Percentiles rank a stretch among this genome's conserved stretches.
Conservation (phyloP, 2,113 vertebrate genomes). For the Charadrius vociferus region DNA sequence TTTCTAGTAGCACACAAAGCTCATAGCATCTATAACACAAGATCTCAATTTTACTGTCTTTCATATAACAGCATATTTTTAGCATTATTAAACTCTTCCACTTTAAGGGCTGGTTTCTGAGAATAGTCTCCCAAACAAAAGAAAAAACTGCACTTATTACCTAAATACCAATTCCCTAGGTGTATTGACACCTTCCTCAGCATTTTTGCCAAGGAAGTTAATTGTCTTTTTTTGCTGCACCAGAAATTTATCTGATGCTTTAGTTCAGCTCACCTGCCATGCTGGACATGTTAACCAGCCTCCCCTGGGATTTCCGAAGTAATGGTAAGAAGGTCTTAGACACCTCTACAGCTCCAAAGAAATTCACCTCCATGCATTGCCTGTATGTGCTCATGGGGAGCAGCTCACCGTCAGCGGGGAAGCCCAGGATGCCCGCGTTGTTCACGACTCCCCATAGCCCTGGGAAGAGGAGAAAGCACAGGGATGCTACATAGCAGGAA, state of each 20-base stretch:
- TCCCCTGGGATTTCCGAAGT: conserved; percentile 81
- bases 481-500: background rate
- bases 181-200: background rate
- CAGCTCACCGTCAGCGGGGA: conserved; percentile 76
- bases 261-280: conserved; percentile 78
- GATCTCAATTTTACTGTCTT: background rate
- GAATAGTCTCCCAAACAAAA: background rate
- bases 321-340: conserved; percentile 84
- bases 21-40: background rate
- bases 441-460: conserved; percentile 90
- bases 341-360: conserved; percentile 81
- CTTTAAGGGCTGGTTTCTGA: background rate
- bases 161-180: background rate
- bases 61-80: background rate
- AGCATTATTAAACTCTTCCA: background rate
- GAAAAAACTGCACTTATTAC: background rate
- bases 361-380: conserved; percentile 85
- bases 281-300: conserved; percentile 85
- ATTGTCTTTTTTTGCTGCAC: background rate
- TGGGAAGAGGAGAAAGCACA: conserved; percentile 57
- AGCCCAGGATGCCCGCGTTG: conserved; percentile 83
- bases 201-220: background rate
- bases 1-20: background rate
- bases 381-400: conserved; percentile 74
- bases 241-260: background rate